Conservation (phyloP, 2,113 vertebrate species). For the Pseudorectes ferrugineus region DNA sequence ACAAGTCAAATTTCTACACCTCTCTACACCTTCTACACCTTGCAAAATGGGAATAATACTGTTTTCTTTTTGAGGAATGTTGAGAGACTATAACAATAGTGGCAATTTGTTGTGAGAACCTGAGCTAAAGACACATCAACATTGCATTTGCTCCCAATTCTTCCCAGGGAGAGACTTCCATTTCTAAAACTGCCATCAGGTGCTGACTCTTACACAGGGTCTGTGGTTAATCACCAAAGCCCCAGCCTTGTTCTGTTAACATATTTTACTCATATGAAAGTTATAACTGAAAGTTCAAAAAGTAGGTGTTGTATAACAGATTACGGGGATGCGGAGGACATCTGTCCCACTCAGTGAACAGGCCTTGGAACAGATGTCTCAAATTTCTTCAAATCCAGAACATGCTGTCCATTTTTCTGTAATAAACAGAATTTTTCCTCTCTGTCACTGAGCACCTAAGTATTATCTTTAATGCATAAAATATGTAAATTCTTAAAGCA, state of each 20-base stretch:
- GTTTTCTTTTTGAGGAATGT: background rate
- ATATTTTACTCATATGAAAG: conserved; percentile 64
- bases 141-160: background rate
- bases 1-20: background rate
- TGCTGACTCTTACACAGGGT: background rate
- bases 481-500: conserved; percentile 86
- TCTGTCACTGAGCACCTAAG: conserved; percentile 69
- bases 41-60: background rate
- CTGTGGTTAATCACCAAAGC: conserved; percentile 47
- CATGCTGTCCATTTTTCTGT: conserved; percentile 73
- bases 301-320: conserved; percentile 74
- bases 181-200: background rate
- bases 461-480: conserved; percentile 82
- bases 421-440: conserved; percentile 64
- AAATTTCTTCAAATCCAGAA: conserved; percentile 77
- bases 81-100: background rate
- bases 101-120: background rate
- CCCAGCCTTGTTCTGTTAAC: conserved; percentile 45
- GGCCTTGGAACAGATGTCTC: conserved; percentile 79
- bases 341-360: conserved; percentile 75
- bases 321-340: conserved; percentile 74
- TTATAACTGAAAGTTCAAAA: conserved; percentile 72
- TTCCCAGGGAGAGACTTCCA: background rate
- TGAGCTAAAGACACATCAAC: background rate
- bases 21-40: background rate